These are phyloP conservation scores for Alethe diademata DNA, from an alignment of 2,113 vertebrate species.

Conservation along the genomic window DNA sequence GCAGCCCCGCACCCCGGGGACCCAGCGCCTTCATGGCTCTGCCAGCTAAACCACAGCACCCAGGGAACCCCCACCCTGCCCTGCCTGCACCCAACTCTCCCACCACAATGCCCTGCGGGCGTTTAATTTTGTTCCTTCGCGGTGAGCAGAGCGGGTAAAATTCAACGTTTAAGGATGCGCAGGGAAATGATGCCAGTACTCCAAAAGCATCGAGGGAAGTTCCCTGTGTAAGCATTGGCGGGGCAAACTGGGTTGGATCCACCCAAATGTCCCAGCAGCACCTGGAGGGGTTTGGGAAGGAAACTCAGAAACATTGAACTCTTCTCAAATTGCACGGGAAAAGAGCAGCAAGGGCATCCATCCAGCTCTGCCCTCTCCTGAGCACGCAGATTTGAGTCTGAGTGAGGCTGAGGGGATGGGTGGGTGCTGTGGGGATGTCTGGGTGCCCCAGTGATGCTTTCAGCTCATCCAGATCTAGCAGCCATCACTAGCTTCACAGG, in stretches of 20 bases:
- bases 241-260: neutral
- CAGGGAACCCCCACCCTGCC: neutral
- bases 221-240: fast-evolving
- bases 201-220: fast-evolving
- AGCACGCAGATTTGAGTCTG: fast-evolving
- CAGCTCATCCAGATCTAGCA: fast-evolving
- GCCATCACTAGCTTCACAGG: fast-evolving
- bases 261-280: neutral
- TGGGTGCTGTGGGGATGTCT: neutral
- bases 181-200: fast-evolving
- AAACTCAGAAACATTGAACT: fast-evolving
- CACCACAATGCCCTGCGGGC: neutral
- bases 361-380: neutral
- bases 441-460: neutral
- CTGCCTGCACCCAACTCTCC: fast-evolving
- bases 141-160: fast-evolving
- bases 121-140: no score
- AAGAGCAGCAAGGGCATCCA: neutral
- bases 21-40: neutral
- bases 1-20: neutral
- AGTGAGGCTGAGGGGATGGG: neutral
- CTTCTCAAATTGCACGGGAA: neutral
- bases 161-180: fast-evolving
- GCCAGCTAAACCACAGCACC: fast-evolving
- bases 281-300: neutral